Base-by-base conservation (phyloP, 2,113 vertebrate genomes). In the Dipodomys spectabilis region DNA sequence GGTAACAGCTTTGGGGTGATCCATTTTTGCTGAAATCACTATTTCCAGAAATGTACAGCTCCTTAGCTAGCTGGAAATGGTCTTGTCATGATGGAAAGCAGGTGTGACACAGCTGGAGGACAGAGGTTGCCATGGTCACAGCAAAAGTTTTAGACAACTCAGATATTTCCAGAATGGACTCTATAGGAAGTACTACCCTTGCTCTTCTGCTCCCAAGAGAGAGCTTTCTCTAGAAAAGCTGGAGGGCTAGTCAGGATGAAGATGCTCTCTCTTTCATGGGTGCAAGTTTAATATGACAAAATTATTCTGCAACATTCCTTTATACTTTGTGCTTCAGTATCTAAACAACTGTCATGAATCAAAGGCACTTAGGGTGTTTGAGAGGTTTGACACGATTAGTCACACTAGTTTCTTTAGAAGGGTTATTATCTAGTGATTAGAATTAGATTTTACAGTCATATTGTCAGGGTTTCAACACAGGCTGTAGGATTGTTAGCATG, bases 71-170 rank as follows among this genome's bases (percentile, higher is more conserved):
- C 68, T 0, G 6, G 69, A 88, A 92, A 57, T 69, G n/a, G 32
- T 71, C 91, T 49, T 84, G 68, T 93, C 92, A 82, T 72, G 93
- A 91, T 85, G 27, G 7, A 80, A 79, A 83, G 83, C 96, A 96
- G 95, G 81, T 96, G 94, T 75, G 68, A 79, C 94, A 67, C 88
- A 94, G 49, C 89, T 96, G 86, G 96, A 95, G 44, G 35, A 62
- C 22, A 22, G 95, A 95, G 79, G 95, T 95, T 57, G n/a, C 92
- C 74, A 91, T 95, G 91, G 82, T 45, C 89, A 92, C 69, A 35
- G 85, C 13, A 44, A 95, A 95, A 79, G 49, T 25, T 32, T 92
- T 96, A 82, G 62, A 73, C 1, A 90, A 92, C 73, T 91, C 32
- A 71, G 79, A 72, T 77, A 45, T 95, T 94, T 19, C 89, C 80